Evolutionary conservation across 2,888 invertebrate genomes (phyloP).

Genomic region (Caenorhabditis sinica): DNA sequence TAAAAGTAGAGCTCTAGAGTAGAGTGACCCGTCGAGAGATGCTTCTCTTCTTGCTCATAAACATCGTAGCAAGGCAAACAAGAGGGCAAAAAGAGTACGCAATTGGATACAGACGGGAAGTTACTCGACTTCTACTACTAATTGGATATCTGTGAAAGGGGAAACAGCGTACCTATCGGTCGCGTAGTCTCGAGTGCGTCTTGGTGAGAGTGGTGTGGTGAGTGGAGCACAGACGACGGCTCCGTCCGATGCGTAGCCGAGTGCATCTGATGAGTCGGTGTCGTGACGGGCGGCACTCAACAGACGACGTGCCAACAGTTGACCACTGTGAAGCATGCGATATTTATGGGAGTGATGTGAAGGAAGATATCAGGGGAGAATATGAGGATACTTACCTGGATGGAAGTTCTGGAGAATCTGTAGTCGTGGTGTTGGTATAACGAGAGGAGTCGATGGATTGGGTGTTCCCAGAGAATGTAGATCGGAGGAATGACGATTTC

Average conservation of each 20-base stretch:
- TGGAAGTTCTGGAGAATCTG: slow-evolving; percentile 74
- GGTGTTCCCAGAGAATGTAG: slow-evolving; percentile 68
- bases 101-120: slow-evolving; percentile 54
- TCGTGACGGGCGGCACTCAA: slow-evolving; percentile 62
- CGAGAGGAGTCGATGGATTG: slow-evolving; percentile 72
- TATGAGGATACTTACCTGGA: slow-evolving; percentile 49
- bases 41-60: neutral
- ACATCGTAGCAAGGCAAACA: slow-evolving; percentile 16
- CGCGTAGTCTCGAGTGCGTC: slow-evolving; percentile 62
- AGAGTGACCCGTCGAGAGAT: slow-evolving; percentile 9
- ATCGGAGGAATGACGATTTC: slow-evolving; percentile 66
- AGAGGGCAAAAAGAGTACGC: neutral
- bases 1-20: neutral
- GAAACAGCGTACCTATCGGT: slow-evolving; percentile 58
- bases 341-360: slow-evolving; percentile 1
- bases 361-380: neutral
- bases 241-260: slow-evolving; percentile 65
- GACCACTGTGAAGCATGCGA: slow-evolving; percentile 52
- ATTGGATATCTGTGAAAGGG: slow-evolving; percentile 2
- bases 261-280: slow-evolving; percentile 59
- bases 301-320: slow-evolving; percentile 61
- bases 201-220: slow-evolving; percentile 60
- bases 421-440: slow-evolving; percentile 69
- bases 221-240: slow-evolving; percentile 65
- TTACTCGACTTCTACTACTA: slow-evolving; percentile 27